Conservation (phyloP, 2,888 invertebrate species). For the Lamellibrachia columna region DNA sequence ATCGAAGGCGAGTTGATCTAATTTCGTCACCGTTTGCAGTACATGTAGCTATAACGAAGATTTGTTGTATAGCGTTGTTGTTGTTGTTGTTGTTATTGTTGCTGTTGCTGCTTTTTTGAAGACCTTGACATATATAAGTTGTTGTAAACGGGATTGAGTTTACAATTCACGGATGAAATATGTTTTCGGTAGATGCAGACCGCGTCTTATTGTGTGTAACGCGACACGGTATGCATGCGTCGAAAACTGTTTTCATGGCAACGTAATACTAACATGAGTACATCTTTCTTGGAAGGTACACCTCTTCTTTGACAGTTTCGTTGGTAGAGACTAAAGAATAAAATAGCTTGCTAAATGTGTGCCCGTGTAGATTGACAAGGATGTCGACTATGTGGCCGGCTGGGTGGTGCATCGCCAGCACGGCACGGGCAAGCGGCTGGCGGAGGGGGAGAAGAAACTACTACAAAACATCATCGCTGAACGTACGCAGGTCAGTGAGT, state of each 20-base stretch:
- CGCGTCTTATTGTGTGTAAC: too few species aligned
- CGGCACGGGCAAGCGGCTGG: neutral
- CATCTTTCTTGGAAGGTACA: too few species aligned
- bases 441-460: neutral
- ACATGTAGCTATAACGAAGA: neutral
- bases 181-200: too few species aligned
- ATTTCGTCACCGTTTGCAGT: neutral
- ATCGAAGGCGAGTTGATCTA: neutral
- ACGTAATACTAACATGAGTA: too few species aligned
- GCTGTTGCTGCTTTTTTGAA: neutral
- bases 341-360: neutral
- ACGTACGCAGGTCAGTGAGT: neutral
- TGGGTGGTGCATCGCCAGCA: neutral
- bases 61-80: neutral
- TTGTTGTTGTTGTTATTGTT: neutral
- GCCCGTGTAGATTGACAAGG: neutral
- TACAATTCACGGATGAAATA: too few species aligned
- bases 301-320: too few species aligned
- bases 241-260: too few species aligned
- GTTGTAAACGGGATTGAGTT: too few species aligned
- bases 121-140: too few species aligned
- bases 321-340: too few species aligned
- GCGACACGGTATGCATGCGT: too few species aligned
- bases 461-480: constrained; percentile 9
- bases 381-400: neutral